Evolutionary conservation across 2,797 vertebrate genomes (phyloP).

Genomic region (Hylomyscus alleni): DNA sequence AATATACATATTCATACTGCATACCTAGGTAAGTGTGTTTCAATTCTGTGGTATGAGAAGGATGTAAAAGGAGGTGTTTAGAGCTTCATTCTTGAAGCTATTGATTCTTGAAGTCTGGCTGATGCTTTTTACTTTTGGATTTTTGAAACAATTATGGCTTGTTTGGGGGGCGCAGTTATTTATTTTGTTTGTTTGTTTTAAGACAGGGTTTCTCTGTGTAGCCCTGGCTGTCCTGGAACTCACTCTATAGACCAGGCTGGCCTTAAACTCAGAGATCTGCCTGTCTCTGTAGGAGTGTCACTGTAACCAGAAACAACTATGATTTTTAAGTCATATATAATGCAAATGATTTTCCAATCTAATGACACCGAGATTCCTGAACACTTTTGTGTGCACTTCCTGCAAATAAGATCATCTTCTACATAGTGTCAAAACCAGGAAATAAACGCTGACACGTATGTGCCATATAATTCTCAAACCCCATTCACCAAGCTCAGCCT

Average conservation of each 20-base stretch:
- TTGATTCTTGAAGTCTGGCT: conserved; percentile 4
- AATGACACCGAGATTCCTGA: not conserved
- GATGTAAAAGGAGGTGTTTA: conserved; percentile 11
- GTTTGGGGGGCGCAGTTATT: not conserved
- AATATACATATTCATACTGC: conserved; percentile 58
- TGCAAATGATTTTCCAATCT: conserved; percentile 20
- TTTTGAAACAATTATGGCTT: conserved; percentile 23
- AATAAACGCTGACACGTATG: not conserved
- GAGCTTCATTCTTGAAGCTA: conserved; percentile 55
- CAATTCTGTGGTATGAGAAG: conserved; percentile 9
- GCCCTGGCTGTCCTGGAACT: not conserved
- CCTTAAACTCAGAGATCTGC: not conserved
- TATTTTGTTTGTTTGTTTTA: too few relatives aligned
- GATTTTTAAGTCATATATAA: not conserved
- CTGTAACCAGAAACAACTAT: not conserved
- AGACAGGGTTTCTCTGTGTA: not conserved
- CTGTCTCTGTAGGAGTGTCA: not conserved
- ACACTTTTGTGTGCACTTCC: not conserved
- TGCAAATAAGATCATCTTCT: conserved; percentile 46
- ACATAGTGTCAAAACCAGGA: not conserved
- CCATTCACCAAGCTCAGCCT: not conserved
- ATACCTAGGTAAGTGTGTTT: conserved; percentile 5
- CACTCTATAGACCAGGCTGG: not conserved
- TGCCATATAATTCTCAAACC: not conserved
- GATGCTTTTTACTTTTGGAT: conserved; percentile 17